Evolutionary conservation across 2,888 invertebrate genomes (phyloP).

Genomic region (Chymomyza procnemis): DNA sequence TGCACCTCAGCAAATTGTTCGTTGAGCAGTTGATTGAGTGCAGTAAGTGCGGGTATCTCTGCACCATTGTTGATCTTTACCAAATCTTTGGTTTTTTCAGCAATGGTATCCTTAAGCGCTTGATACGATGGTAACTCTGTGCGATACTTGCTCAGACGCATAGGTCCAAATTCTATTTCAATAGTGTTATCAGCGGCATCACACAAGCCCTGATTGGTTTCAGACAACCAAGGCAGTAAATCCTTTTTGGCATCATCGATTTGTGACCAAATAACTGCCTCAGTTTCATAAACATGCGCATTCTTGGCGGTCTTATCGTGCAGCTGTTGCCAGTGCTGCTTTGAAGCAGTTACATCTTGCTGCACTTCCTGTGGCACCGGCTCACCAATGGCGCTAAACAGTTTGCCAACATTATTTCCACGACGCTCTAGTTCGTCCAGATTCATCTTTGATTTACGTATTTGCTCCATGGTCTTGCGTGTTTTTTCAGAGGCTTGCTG

Average conservation of each 20-base stretch:
- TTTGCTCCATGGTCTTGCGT: conserved; percentile 86
- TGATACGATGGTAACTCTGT: conserved; percentile 90
- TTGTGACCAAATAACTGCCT: conserved; percentile 95
- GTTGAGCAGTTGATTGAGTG: conserved; percentile 84
- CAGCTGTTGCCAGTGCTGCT: conserved; percentile 85
- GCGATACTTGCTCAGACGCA: conserved; percentile 88
- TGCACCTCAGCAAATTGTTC: conserved; percentile 88
- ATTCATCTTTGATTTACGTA: conserved; percentile 86
- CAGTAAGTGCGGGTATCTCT: conserved; percentile 83
- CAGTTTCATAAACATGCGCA: conserved; percentile 90
- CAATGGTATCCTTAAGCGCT: conserved; percentile 87
- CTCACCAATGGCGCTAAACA: conserved; percentile 79
- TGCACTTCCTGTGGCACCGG: conserved; percentile 80
- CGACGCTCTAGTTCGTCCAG: conserved; percentile 89
- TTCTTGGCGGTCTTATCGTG: conserved; percentile 86
- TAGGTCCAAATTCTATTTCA: conserved; percentile 89
- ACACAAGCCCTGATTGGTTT: conserved; percentile 87
- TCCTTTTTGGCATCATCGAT: conserved; percentile 92
- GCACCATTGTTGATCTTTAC: conserved; percentile 86
- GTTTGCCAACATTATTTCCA: conserved; percentile 79
- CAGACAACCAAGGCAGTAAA: conserved; percentile 89
- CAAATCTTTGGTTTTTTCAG: conserved; percentile 88
- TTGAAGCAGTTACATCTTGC: conserved; percentile 80
- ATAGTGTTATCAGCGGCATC: conserved; percentile 87
- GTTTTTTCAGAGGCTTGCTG: conserved; percentile 86